Base-by-base conservation (phyloP, 1,140 invertebrate genomes). In the Tribolium castaneum region DNA sequence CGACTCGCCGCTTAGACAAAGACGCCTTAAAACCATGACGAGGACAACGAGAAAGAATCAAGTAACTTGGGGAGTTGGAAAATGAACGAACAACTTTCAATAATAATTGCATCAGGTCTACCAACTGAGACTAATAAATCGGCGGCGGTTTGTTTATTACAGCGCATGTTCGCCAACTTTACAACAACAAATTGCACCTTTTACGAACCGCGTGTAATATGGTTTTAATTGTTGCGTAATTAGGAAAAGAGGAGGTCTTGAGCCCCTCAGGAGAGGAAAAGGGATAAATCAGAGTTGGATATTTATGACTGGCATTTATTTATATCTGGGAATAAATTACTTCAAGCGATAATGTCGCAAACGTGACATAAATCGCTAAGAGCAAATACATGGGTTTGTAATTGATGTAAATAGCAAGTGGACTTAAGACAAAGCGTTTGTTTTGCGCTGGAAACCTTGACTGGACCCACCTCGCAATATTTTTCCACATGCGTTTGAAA, bases 51-150 rank as follows among this genome's bases (percentile, higher is more conserved):
- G 54, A 59, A 59, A 59, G 54, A 59, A 22, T 59, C 54, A 59
- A 59, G 30, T 59, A 59, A 59, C 10, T 59, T 22, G 22, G 16
- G 22, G 22, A 66, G 30, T 34, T 12, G 22, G 19, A 66, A 22
- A 35, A 66, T 7, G n/a, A 66, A 34, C 25, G 54, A n/a, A 35
- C 59, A 35, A 66, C 59, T 22, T 59, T 66, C 59, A 14, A 59
- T 59, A 59, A 59, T 59, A 59, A 59, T 59, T 59, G 19, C 54
- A 59, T 59, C 59, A 66, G 30, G 59, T 13, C 59, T 66, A 35
- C 56, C 59, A 66, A 66, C 59, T 66, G 59, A 16, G 25, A 12
- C 30, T 13, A 35, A 66, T 66, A 66, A 66, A 66, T 66, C 30
- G 59, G 14, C 59, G 59, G 25, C 30, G 12, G 25, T 66, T 35